These are phyloP conservation scores for Grapholita molesta DNA, from an alignment of 1,140 invertebrate genomes.

Conservation along the genomic window DNA sequence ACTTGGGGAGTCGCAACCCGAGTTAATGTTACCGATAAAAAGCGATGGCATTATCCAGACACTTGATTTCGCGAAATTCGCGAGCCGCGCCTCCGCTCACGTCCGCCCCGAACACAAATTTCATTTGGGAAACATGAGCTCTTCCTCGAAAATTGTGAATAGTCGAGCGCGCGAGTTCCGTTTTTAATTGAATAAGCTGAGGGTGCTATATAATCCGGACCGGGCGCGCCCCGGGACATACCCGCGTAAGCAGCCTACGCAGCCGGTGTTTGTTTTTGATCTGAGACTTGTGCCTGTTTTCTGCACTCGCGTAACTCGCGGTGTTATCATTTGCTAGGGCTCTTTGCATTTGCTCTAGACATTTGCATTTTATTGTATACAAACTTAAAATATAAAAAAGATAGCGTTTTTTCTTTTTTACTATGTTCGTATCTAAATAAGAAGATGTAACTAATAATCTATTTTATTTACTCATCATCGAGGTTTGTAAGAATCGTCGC, in stretches of 20 bases:
- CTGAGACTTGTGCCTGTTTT: slow-evolving; percentile 29
- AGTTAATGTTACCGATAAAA: background rate
- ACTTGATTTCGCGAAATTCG: background rate
- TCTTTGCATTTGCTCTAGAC: background rate
- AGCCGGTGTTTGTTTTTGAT: slow-evolving; percentile 39
- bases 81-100: background rate
- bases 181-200: slow-evolving; percentile 52
- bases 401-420: too few relatives aligned
- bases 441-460: too few relatives aligned
- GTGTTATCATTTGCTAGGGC: background rate
- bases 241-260: slow-evolving; percentile 27
- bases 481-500: too few relatives aligned
- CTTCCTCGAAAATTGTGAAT: slow-evolving; percentile 35
- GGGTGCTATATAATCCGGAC: slow-evolving; percentile 43
- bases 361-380: too few relatives aligned
- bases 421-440: too few relatives aligned
- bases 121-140: slow-evolving; percentile 37
- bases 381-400: too few relatives aligned
- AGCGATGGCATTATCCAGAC: background rate
- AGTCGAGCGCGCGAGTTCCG: slow-evolving; percentile 38
- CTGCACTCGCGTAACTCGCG: background rate
- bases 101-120: slow-evolving; percentile 28
- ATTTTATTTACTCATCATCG: too few relatives aligned
- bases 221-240: slow-evolving; percentile 31
- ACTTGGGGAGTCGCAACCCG: background rate